phyloP scores from a whole-genome alignment of 2,797 vertebrate genomes.

The Morus bassanus region DNA sequence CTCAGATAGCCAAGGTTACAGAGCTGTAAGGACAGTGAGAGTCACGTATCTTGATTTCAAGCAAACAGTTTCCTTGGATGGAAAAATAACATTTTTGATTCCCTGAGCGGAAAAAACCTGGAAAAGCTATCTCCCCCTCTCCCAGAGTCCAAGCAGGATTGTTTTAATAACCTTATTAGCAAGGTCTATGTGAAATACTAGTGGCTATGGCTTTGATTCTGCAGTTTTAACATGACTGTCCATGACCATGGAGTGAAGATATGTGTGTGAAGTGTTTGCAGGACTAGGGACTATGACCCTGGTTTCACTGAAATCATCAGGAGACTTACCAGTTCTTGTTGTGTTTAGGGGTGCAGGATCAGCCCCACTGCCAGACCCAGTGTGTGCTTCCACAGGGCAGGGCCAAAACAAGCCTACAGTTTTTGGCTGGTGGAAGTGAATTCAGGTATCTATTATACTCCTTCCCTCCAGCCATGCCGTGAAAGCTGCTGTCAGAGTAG shows the following conservation, averaged over 20 bases:
- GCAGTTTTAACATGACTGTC: neutral
- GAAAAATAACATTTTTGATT: constrained; percentile 13
- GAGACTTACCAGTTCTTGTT: neutral
- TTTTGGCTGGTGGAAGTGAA: neutral
- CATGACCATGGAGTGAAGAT: neutral
- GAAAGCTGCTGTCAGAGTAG: neutral
- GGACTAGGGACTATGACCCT: neutral
- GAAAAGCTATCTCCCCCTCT: neutral
- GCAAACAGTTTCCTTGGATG: constrained; percentile 31
- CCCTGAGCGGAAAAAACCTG: neutral
- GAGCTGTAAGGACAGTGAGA: constrained; percentile 16
- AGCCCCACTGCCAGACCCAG: neutral
- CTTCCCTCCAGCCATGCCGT: neutral
- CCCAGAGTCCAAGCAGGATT: neutral
- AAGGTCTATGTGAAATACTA: neutral
- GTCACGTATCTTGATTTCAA: constrained; percentile 43
- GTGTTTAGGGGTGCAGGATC: neutral
- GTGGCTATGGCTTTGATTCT: neutral
- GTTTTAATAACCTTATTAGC: constrained; percentile 51
- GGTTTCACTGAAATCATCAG: neutral
- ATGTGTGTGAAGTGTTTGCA: neutral
- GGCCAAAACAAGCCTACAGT: neutral
- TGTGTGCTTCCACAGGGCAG: neutral
- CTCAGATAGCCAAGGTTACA: constrained; percentile 29
- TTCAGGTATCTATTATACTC: neutral